Conservation (phyloP, 2,797 vertebrate genomes). For the Paramormyrops hopkinsi region DNA sequence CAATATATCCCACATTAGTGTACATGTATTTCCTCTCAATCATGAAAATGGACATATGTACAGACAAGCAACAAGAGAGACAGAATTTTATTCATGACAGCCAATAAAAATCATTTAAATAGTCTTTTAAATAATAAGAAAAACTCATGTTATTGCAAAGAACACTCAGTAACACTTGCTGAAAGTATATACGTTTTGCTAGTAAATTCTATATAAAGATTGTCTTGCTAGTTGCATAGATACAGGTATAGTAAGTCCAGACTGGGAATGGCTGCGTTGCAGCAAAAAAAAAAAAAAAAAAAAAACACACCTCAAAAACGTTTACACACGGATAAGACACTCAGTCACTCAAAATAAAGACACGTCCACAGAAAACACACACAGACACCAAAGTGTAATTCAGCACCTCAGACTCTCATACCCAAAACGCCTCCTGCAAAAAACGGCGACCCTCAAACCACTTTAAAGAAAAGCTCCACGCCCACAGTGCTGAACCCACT, state of each 20-base stretch:
- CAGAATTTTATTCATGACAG: slow-evolving; percentile 47
- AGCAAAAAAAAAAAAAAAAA: slow-evolving; percentile 46
- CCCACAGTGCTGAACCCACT: background rate
- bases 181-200: slow-evolving; percentile 16
- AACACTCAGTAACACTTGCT: slow-evolving; percentile 45
- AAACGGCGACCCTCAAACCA: background rate
- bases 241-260: slow-evolving; percentile 51
- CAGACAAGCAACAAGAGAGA: background rate
- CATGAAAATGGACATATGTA: background rate
- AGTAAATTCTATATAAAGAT: slow-evolving; percentile 43
- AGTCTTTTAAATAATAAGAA: slow-evolving; percentile 37
- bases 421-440: background rate
- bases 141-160: slow-evolving; percentile 52
- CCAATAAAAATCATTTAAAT: slow-evolving; percentile 48
- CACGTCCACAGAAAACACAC: background rate
- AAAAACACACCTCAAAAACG: slow-evolving; percentile 41
- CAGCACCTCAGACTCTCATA: background rate
- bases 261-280: slow-evolving; percentile 48
- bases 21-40: no score
- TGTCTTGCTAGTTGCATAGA: slow-evolving; percentile 67
- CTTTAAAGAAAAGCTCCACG: background rate
- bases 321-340: background rate
- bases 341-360: background rate
- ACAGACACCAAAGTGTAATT: background rate
- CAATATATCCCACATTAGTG: background rate